Percentiles rank a stretch among this genome's conserved stretches.
Evolutionary conservation across 2,797 vertebrate genomes (phyloP).

Genomic region (Cichlasoma orientale): DNA sequence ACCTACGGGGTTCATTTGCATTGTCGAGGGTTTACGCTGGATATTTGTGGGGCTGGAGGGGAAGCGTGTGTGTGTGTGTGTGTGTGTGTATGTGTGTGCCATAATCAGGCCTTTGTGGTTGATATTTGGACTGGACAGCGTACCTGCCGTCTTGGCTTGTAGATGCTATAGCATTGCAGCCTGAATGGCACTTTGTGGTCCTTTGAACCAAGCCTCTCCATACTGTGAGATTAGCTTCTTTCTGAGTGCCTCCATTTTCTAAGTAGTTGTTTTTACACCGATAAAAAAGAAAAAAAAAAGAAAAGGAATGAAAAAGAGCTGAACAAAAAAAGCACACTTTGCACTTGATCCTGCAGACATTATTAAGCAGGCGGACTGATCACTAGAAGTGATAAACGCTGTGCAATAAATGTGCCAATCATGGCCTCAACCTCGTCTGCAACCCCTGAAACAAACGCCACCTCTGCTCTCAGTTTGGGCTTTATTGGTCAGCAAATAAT

Average conservation of each 20-base stretch:
- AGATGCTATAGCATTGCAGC: background rate
- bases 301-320: conserved; percentile 25
- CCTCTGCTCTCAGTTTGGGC: conserved; percentile 71
- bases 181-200: conserved; percentile 36
- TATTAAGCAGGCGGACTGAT: conserved; percentile 86
- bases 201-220: conserved; percentile 38
- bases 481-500: conserved; percentile 98
- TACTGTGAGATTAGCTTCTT: conserved; percentile 43
- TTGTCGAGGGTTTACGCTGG: conserved; percentile 26
- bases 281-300: conserved; percentile 50
- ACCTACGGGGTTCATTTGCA: conserved; percentile 63
- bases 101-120: conserved; percentile 40
- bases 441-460: conserved; percentile 28
- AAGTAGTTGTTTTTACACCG: conserved; percentile 47
- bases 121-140: conserved; percentile 24
- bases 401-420: conserved; percentile 58
- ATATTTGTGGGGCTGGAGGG: background rate
- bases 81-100: background rate
- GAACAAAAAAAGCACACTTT: conserved; percentile 43
- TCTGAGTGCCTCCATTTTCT: conserved; percentile 27
- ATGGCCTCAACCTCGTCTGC: conserved; percentile 27
- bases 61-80: background rate
- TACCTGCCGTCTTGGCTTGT: conserved; percentile 8
- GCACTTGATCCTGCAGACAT: conserved; percentile 65
- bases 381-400: conserved; percentile 72